A percentile compares a stretch with the other conserved stretches of the same genome.
Conservation (phyloP, 2,888 invertebrate genomes). For the Phania funesta region DNA sequence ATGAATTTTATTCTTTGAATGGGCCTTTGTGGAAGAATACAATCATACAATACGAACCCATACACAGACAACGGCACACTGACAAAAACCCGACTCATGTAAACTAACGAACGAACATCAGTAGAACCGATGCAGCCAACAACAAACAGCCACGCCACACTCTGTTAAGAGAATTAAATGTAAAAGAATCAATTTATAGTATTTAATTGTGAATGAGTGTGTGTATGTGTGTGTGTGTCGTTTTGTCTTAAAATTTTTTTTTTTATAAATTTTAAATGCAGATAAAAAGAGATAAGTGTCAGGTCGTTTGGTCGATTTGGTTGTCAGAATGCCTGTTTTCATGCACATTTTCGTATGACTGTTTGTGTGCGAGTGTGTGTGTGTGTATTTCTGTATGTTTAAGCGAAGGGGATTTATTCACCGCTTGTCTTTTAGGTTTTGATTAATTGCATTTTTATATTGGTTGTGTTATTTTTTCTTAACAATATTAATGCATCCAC, state of each 20-base stretch:
- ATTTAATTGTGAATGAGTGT: slow-evolving; percentile 27
- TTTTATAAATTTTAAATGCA: slow-evolving; percentile 67
- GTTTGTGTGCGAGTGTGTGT: neutral
- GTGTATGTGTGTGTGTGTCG: slow-evolving; percentile 1
- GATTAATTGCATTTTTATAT: slow-evolving; percentile 71
- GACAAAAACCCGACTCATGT: neutral
- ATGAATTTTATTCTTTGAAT: slow-evolving; percentile 66
- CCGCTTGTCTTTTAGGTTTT: slow-evolving; percentile 67
- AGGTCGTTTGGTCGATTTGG: slow-evolving; percentile 68
- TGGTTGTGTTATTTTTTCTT: slow-evolving; percentile 51
- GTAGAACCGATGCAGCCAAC: slow-evolving; percentile 35
- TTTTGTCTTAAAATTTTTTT: slow-evolving; percentile 36
- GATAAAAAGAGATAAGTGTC: slow-evolving; percentile 72
- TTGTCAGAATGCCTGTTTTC: slow-evolving; percentile 60
- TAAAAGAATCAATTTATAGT: slow-evolving; percentile 69
- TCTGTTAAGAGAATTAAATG: slow-evolving; percentile 65
- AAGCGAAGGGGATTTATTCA: slow-evolving; percentile 58
- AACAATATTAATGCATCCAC: slow-evolving; percentile 65
- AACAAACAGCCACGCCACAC: slow-evolving; percentile 9
- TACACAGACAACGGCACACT: neutral
- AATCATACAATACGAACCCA: neutral
- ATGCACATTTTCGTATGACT: slow-evolving; percentile 29
- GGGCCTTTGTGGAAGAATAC: slow-evolving; percentile 34
- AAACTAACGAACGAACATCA: slow-evolving; percentile 40
- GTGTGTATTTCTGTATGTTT: neutral